Evolutionary conservation across 2,113 vertebrate species (phyloP).

Genomic region (Theropithecus gelada): DNA sequence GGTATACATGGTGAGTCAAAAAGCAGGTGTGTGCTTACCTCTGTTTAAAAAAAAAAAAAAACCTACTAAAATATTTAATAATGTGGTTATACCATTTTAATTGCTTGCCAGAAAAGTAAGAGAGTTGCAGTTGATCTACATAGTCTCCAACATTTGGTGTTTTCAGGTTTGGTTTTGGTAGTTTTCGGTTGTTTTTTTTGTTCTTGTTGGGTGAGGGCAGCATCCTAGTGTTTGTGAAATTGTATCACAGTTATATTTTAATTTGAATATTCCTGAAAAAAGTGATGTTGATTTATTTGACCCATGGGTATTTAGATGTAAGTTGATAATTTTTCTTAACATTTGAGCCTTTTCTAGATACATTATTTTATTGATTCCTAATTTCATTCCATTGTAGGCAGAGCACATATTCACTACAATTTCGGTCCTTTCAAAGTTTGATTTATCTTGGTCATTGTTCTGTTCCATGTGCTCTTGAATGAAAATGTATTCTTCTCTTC

Average conservation of each 20-base stretch:
- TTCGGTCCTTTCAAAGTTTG: not conserved
- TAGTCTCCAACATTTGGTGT: not conserved
- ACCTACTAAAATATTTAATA: not conserved
- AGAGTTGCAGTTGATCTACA: not conserved
- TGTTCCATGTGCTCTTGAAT: not conserved
- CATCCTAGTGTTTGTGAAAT: not conserved
- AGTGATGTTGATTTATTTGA: not conserved
- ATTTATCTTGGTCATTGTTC: not conserved
- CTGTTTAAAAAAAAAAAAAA: not conserved
- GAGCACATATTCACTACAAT: not conserved
- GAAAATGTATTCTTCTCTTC: not conserved
- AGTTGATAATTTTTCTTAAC: not conserved
- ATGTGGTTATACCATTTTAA: not conserved
- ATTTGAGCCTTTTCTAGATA: not conserved
- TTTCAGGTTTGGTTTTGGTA: not conserved
- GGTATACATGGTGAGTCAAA: not conserved
- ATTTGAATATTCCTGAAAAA: slow-evolving; percentile 17
- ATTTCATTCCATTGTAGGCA: not conserved
- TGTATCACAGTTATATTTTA: not conserved
- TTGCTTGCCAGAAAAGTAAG: not conserved
- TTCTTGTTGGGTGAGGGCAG: too few relatives aligned
- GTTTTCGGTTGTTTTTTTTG: not conserved
- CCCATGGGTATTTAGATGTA: not conserved
- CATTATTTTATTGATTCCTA: not conserved
- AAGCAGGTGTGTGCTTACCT: not conserved